phyloP scores from a whole-genome alignment of 2,797 vertebrate species.

The Chrosomus eos region DNA sequence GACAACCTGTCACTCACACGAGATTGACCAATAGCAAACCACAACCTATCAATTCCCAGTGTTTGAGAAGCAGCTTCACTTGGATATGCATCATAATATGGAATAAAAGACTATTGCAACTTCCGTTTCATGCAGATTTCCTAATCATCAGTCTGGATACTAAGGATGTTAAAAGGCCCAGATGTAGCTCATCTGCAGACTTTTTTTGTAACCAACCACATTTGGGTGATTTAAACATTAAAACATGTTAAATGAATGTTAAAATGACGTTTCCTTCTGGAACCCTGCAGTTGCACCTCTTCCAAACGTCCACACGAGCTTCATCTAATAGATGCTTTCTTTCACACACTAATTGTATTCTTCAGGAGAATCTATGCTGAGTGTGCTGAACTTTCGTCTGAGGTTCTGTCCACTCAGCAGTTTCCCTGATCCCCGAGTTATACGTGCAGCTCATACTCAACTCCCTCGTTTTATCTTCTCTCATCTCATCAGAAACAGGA shows the following conservation, averaged over 20 bases:
- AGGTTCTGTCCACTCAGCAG: slow-evolving; percentile 14
- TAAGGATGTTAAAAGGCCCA: background rate
- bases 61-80: background rate
- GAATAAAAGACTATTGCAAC: background rate
- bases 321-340: background rate
- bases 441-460: slow-evolving; percentile 2
- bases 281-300: background rate
- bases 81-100: background rate
- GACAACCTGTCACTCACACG: background rate
- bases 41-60: background rate
- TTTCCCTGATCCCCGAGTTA: background rate
- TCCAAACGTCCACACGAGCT: background rate
- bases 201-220: background rate
- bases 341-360: background rate
- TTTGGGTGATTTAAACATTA: background rate
- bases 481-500: slow-evolving; percentile 17
- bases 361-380: slow-evolving; percentile 4
- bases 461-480: background rate
- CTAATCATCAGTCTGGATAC: background rate
- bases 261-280: background rate
- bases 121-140: background rate
- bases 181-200: no score
- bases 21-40: background rate
- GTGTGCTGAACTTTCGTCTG: background rate
- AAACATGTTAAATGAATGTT: background rate